Percentiles rank a stretch among this genome's conserved stretches.
Evolutionary conservation across 2,888 invertebrate genomes (phyloP).

Genomic region (Spisula subtruncata): DNA sequence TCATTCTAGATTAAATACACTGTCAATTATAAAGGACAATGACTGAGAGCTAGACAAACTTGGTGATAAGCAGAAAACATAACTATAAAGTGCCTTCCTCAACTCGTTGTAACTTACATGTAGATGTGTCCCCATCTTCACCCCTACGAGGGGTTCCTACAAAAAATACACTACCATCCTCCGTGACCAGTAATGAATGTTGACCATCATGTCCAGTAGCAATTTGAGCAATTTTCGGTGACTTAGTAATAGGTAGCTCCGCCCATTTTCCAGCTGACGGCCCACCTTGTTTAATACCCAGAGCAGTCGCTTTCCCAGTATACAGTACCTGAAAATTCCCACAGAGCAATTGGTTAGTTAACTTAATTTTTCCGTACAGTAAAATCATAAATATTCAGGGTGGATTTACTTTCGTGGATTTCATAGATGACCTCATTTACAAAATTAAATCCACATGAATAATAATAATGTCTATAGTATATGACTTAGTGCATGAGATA

Average conservation of each 20-base stretch:
- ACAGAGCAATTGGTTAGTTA: no score
- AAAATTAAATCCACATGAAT: no score
- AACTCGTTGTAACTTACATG: conserved; percentile 82
- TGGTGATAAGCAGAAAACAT: no score
- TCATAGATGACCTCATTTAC: no score
- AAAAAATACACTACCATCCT: conserved; percentile 96
- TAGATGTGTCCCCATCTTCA: conserved; percentile 95
- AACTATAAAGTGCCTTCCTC: conserved; percentile 87
- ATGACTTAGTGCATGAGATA: no score
- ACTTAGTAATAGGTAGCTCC: conserved; percentile 91
- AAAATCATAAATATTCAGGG: no score
- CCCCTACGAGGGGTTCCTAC: conserved; percentile 95
- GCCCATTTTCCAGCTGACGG: conserved; percentile 87
- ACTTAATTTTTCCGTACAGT: no score
- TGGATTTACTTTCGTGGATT: no score
- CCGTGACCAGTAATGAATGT: conserved; percentile 96
- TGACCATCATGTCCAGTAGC: conserved; percentile 97
- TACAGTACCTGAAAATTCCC: conserved; percentile 91
- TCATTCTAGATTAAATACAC: background rate
- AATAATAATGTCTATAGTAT: no score
- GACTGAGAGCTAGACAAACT: no score
- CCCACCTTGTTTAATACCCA: conserved; percentile 92
- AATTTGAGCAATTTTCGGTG: conserved; percentile 92
- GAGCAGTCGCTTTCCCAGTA: conserved; percentile 94
- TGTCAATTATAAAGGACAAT: no score